Evolutionary conservation across 2,797 vertebrate species (phyloP).

Genomic region (Rhinogobio ventralis): DNA sequence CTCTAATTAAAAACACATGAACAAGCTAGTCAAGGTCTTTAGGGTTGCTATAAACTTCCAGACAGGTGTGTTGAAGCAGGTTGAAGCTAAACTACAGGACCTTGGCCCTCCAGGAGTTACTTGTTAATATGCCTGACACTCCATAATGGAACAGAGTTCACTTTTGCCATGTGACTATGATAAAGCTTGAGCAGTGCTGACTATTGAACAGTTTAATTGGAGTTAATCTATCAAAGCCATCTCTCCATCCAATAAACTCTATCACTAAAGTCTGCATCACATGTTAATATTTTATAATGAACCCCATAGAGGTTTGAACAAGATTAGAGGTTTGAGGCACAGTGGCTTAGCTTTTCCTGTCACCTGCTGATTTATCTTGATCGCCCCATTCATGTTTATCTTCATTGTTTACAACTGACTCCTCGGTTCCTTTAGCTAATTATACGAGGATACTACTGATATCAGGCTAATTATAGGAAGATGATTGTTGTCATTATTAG

Average conservation of each 20-base stretch:
- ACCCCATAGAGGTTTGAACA: slow-evolving; percentile 43
- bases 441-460: slow-evolving; percentile 41
- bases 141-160: slow-evolving; percentile 2
- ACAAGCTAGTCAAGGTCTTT: background rate
- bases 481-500: slow-evolving; percentile 23
- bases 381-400: slow-evolving; percentile 48
- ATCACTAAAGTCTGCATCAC: slow-evolving; percentile 18
- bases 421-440: slow-evolving; percentile 33
- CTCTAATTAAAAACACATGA: background rate
- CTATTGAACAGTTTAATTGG: slow-evolving; percentile 64
- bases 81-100: background rate
- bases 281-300: slow-evolving; percentile 41
- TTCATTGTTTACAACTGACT: slow-evolving; percentile 43
- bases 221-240: slow-evolving; percentile 62
- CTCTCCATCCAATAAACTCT: slow-evolving; percentile 27
- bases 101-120: background rate
- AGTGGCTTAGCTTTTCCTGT: slow-evolving; percentile 33
- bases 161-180: slow-evolving; percentile 10
- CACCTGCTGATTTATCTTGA: slow-evolving; percentile 51
- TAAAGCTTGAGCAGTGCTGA: slow-evolving; percentile 60
- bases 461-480: slow-evolving; percentile 39
- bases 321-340: slow-evolving; percentile 12
- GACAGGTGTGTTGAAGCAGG: background rate
- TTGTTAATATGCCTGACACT: slow-evolving; percentile 17
- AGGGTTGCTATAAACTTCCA: background rate